Evolutionary conservation across 1,140 invertebrate genomes (phyloP).

Genomic region (Scaptomyza graminum): DNA sequence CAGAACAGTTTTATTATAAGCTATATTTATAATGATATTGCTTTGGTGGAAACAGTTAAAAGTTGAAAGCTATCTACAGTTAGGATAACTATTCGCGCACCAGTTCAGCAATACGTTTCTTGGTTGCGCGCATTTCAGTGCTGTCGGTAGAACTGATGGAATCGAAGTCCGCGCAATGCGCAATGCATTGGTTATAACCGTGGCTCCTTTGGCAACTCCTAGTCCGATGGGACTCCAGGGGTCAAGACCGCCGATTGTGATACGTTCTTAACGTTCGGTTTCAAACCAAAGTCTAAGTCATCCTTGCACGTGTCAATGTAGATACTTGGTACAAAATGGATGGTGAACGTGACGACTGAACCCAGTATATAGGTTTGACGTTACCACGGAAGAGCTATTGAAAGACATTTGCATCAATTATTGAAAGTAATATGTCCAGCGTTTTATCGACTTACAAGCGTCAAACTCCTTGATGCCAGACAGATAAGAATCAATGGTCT

Average conservation of each 20-base stretch:
- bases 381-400: slow-evolving; percentile 87
- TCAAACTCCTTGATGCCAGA: slow-evolving; percentile 43
- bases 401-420: background rate
- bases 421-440: background rate
- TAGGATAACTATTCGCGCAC: slow-evolving; percentile 86
- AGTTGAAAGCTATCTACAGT: background rate
- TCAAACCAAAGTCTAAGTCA: slow-evolving; percentile 87
- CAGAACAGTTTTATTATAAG: too few species aligned
- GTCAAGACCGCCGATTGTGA: slow-evolving; percentile 86
- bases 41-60: background rate
- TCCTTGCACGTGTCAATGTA: slow-evolving; percentile 88
- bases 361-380: slow-evolving; percentile 94
- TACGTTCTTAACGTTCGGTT: slow-evolving; percentile 86
- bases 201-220: slow-evolving; percentile 85
- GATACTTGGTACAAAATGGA: slow-evolving; percentile 87
- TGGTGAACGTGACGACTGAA: slow-evolving; percentile 89
- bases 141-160: slow-evolving; percentile 85
- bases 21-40: slow-evolving; percentile 1
- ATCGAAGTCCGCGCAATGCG: slow-evolving; percentile 91
- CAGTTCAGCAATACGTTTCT: slow-evolving; percentile 85
- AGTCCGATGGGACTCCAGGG: slow-evolving; percentile 88
- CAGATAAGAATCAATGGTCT: slow-evolving; percentile 58
- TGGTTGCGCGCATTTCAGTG: slow-evolving; percentile 86
- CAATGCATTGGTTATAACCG: slow-evolving; percentile 80
- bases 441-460: slow-evolving; percentile 50